Evolutionary conservation across 2,888 invertebrate species (phyloP).

Genomic region (Cerceris ruficornis): DNA sequence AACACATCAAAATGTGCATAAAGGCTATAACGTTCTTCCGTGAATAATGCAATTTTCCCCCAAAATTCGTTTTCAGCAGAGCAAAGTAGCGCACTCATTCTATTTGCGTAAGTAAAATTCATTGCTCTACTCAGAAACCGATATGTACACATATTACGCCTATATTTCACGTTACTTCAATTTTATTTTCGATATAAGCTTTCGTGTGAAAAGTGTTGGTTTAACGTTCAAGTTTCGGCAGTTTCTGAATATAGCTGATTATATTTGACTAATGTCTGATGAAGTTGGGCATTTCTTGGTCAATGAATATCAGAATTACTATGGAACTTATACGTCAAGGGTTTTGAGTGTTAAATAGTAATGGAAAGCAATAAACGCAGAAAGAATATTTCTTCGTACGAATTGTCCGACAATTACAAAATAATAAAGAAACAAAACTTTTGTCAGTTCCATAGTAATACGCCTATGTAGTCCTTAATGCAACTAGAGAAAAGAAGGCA

Average conservation of each 20-base stretch:
- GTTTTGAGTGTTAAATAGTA: constrained; percentile 7
- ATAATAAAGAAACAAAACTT: not conserved
- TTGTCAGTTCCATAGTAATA: constrained; percentile 61
- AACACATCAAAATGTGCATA: constrained; percentile 7
- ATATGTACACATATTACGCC: not conserved
- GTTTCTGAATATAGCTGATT: constrained; percentile 48
- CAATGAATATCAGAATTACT: constrained; percentile 64
- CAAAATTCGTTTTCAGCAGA: constrained; percentile 8
- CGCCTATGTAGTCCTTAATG: constrained; percentile 44
- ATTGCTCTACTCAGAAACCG: constrained; percentile 45
- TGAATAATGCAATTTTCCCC: constrained; percentile 16
- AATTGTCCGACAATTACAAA: too few species aligned
- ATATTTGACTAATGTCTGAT: constrained; percentile 33
- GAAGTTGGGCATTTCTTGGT: constrained; percentile 80
- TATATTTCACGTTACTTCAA: too few species aligned
- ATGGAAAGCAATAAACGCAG: not conserved
- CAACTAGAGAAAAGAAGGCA: constrained; percentile 66
- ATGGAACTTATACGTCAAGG: constrained; percentile 67
- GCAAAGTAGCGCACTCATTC: not conserved
- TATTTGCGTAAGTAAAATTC: constrained; percentile 5
- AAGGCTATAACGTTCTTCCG: not conserved
- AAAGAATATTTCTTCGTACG: too few species aligned
- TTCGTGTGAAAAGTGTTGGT: not conserved
- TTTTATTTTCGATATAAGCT: not conserved
- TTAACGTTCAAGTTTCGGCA: not conserved